Evolutionary conservation across 2,888 invertebrate species (phyloP), one percentile per base, ranked within the genome.

Genomic region (Glaucopsyche alexis): DNA sequence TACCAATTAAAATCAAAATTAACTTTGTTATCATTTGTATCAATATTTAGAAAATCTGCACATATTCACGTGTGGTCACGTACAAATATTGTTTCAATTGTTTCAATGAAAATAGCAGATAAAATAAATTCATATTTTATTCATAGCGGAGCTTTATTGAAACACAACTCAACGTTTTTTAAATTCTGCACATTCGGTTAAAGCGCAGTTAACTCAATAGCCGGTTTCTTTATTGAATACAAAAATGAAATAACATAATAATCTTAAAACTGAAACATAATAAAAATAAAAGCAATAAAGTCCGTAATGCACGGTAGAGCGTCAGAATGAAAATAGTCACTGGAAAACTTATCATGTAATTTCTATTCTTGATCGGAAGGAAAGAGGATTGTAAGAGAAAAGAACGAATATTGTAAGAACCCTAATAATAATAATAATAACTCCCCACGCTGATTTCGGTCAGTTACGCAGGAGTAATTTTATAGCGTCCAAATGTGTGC

Each of bases 71-170:
- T 60, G 29, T 38, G 60, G 29, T 38, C 29, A 7, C 60, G 29
- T 29, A 60, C 60, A 60, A 60, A 60, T 60, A 60, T 38, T 60
- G 60, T 60, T 60, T 60, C 60, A 60, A 60, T 60, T 60, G 60
- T 60, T 60, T 60, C 60, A 60, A 38, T 29, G 60, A 60, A 60
- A 60, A 60, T 60, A 40, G 42, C 40, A 9, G 42, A 66, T 42
- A 42, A 66, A 66, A 66, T 66, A 42, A 66, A 66, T 42, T 42
- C 66, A 66, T 66, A 66, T 66, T 66, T 66, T 42, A 66, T 66
- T 66, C 42, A 66, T 66, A 42, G 60, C 13, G 60, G 6, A 29
- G 9, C 6, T 66, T 66, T 66, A 42, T 66, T 66, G 66, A 66
- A 66, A 66, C 11, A 66, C 42, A 66, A 66, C 42, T 66, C 40